Percentiles rank a stretch among this genome's conserved stretches.
Conservation (phyloP, 2,888 invertebrate species). For the Tinea semifulvella region DNA sequence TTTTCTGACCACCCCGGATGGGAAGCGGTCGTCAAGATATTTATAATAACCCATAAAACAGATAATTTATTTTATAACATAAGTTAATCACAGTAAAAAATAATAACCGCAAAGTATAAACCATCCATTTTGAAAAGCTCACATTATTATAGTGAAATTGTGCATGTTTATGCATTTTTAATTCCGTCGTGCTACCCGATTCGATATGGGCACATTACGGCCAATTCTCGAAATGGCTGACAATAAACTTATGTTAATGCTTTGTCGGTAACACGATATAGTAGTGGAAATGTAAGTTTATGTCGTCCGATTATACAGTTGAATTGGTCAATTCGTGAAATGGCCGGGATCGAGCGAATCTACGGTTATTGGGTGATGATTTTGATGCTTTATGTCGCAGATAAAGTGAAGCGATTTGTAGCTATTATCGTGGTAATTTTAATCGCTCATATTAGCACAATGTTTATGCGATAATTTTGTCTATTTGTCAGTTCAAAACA, state of each 20-base stretch:
- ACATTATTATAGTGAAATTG: constrained; percentile 12
- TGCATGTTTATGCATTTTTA: constrained; percentile 50
- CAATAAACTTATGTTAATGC: constrained; percentile 54
- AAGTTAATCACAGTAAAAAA: background rate
- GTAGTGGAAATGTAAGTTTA: constrained; percentile 14
- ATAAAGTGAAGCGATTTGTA: constrained; percentile 1
- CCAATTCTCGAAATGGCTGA: constrained; percentile 18
- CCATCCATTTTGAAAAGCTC: constrained; percentile 7
- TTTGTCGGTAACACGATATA: constrained; percentile 22
- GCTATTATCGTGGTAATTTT: background rate
- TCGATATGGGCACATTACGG: constrained; percentile 11
- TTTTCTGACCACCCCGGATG: no score
- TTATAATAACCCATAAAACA: no score
- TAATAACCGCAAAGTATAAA: background rate
- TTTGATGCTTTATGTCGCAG: constrained; percentile 8
- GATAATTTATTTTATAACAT: no score
- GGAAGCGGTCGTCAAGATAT: no score
- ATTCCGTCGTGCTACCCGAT: constrained; percentile 27
- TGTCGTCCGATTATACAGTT: constrained; percentile 13
- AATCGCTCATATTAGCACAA: background rate
- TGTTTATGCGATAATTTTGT: no score
- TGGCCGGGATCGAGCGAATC: constrained; percentile 12
- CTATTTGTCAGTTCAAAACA: no score
- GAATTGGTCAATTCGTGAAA: constrained; percentile 15
- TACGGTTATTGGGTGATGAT: constrained; percentile 13